Percentiles rank a stretch among this genome's conserved stretches.
Evolutionary conservation across 2,888 invertebrate genomes (phyloP).

Genomic region (Thereva nobilitata): DNA sequence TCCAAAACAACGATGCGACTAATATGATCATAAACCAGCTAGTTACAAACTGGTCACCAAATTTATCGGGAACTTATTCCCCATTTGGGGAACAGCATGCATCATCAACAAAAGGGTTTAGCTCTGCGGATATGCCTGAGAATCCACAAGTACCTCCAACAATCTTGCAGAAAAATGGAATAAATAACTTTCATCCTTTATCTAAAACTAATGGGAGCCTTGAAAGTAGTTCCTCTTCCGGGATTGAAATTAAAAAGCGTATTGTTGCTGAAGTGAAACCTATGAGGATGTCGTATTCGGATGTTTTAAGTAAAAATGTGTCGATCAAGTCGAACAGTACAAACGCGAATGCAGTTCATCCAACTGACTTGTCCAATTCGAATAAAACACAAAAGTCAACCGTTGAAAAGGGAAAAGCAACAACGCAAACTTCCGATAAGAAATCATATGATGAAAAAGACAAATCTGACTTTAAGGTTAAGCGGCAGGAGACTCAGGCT

Average conservation of each 20-base stretch:
- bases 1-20: slow-evolving; percentile 44
- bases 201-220: slow-evolving; percentile 45
- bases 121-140: neutral
- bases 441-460: slow-evolving; percentile 29
- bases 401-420: slow-evolving; percentile 7
- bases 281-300: slow-evolving; percentile 84
- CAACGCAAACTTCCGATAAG: neutral
- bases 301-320: slow-evolving; percentile 72
- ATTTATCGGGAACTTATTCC: slow-evolving; percentile 53
- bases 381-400: slow-evolving; percentile 10
- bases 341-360: slow-evolving; percentile 55
- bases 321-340: slow-evolving; percentile 54
- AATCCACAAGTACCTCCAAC: neutral
- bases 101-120: slow-evolving; percentile 12
- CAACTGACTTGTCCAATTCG: slow-evolving; percentile 48
- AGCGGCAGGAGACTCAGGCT: slow-evolving; percentile 4
- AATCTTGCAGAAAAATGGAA: neutral
- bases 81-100: slow-evolving; percentile 48
- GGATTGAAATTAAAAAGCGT: slow-evolving; percentile 58
- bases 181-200: slow-evolving; percentile 15
- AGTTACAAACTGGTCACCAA: slow-evolving; percentile 56
- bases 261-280: slow-evolving; percentile 85
- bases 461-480: slow-evolving; percentile 30
- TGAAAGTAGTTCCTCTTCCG: slow-evolving; percentile 36
- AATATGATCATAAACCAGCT: slow-evolving; percentile 55